These are phyloP conservation scores for Prosopocoilus inquinatus DNA, from an alignment of 2,888 invertebrate genomes.

Conservation along the genomic window DNA sequence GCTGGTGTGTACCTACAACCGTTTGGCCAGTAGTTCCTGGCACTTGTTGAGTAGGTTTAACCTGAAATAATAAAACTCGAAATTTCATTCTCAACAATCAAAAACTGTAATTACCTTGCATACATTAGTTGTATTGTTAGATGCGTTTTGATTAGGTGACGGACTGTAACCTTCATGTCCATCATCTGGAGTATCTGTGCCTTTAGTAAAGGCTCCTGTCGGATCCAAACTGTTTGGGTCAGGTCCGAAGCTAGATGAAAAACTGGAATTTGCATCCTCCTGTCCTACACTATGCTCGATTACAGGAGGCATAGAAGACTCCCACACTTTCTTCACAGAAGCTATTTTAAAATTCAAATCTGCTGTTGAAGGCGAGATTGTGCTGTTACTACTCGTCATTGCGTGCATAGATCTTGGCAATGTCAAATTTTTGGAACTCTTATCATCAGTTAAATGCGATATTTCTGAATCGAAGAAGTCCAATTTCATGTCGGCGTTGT, in stretches of 20 bases:
- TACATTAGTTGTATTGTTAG: conserved; percentile 60
- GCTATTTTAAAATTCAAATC: conserved; percentile 93
- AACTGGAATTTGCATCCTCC: conserved; percentile 47
- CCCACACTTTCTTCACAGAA: conserved; percentile 89
- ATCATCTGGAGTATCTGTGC: conserved; percentile 49
- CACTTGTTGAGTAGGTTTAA: conserved; percentile 82
- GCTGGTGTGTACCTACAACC: conserved; percentile 45
- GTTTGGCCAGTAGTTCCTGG: conserved; percentile 51
- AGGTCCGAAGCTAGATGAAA: conserved; percentile 50
- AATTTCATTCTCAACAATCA: background rate
- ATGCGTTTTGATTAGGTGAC: conserved; percentile 50
- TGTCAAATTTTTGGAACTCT: conserved; percentile 54
- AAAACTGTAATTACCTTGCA: conserved; percentile 63
- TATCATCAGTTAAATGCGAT: conserved; percentile 72
- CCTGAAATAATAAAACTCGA: conserved; percentile 48
- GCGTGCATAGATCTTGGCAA: conserved; percentile 62
- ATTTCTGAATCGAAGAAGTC: conserved; percentile 90
- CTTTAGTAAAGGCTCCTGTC: conserved; percentile 43
- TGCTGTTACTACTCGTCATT: conserved; percentile 61
- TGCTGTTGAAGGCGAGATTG: conserved; percentile 78
- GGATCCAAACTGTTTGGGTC: conserved; percentile 51
- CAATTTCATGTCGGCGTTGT: conserved; percentile 83
- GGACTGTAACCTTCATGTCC: conserved; percentile 57
- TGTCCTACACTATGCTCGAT: conserved; percentile 58
- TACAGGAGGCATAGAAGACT: conserved; percentile 65